Evolutionary conservation across 2,888 invertebrate genomes (phyloP).

Genomic region (Galerucella pusilla): DNA sequence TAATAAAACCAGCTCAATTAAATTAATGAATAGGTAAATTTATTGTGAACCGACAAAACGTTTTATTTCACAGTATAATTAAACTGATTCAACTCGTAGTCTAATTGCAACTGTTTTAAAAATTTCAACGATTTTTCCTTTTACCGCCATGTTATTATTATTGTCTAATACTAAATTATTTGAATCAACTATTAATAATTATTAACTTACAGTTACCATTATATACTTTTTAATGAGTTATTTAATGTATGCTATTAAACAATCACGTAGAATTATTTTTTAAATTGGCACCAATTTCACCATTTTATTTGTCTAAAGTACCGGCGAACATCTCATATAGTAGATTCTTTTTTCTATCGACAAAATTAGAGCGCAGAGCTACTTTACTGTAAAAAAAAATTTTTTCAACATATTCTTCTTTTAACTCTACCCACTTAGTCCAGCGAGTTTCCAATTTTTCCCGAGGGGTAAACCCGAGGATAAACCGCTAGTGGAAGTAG

Average conservation of each 20-base stretch:
- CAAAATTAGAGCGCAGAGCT: too few relatives aligned
- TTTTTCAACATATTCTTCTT: too few relatives aligned
- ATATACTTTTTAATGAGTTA: background rate
- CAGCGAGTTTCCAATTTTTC: too few relatives aligned
- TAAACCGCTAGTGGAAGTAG: too few relatives aligned
- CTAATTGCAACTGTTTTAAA: background rate
- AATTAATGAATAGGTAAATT: background rate
- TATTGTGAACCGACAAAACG: background rate
- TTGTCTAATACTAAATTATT: background rate
- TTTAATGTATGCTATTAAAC: background rate
- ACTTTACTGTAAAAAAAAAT: too few relatives aligned
- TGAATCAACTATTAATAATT: background rate
- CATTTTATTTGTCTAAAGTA: background rate
- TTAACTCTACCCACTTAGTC: too few relatives aligned
- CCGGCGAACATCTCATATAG: too few relatives aligned
- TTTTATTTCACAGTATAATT: background rate
- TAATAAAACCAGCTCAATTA: background rate
- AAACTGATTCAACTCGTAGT: background rate
- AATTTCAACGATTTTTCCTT: background rate
- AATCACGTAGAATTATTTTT: background rate
- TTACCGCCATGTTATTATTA: background rate
- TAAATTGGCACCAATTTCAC: background rate
- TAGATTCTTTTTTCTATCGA: too few relatives aligned
- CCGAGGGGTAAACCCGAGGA: too few relatives aligned
- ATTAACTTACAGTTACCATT: background rate